Percentiles rank a stretch among this genome's conserved stretches.
Conservation (phyloP, 2,797 vertebrate species). For the Poeciliopsis turneri region DNA sequence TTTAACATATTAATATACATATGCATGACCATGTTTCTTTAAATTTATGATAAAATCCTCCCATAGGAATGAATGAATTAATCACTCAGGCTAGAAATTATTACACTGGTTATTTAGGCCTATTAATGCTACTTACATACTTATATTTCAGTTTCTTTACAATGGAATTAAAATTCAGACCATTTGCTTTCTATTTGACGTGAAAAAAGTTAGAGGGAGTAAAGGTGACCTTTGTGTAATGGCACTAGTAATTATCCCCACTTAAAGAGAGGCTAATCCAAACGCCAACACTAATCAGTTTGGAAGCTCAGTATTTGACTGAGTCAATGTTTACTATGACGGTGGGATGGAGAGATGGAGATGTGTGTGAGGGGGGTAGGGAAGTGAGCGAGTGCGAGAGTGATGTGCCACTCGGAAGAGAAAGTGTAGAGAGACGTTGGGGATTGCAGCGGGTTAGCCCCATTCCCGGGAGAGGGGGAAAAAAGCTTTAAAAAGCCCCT, state of each 20-base stretch:
- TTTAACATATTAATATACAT: no score
- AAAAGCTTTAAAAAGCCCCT: conserved; percentile 82
- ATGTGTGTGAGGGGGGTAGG: conserved; percentile 23
- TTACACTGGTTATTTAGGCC: neutral
- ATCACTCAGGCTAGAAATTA: neutral
- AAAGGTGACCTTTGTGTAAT: conserved; percentile 81
- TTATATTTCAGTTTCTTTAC: conserved; percentile 1
- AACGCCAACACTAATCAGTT: conserved; percentile 81
- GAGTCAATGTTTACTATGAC: conserved; percentile 82
- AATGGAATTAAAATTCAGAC: conserved; percentile 35
- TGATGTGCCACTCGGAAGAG: conserved; percentile 64
- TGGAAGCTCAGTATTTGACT: conserved; percentile 75
- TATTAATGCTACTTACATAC: neutral
- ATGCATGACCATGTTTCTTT: neutral
- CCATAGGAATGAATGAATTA: neutral
- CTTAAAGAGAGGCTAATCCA: conserved; percentile 81
- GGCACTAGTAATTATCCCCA: conserved; percentile 77
- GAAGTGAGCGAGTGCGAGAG: conserved; percentile 45
- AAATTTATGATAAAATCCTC: neutral
- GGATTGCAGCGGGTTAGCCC: conserved; percentile 81
- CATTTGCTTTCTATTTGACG: conserved; percentile 53
- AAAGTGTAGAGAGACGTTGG: conserved; percentile 72
- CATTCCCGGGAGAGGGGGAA: conserved; percentile 63
- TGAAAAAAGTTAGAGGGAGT: conserved; percentile 65
- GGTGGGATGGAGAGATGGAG: conserved; percentile 61